Evolutionary conservation across 1,140 invertebrate species (phyloP).

Genomic region (Cydia fagiglandana): DNA sequence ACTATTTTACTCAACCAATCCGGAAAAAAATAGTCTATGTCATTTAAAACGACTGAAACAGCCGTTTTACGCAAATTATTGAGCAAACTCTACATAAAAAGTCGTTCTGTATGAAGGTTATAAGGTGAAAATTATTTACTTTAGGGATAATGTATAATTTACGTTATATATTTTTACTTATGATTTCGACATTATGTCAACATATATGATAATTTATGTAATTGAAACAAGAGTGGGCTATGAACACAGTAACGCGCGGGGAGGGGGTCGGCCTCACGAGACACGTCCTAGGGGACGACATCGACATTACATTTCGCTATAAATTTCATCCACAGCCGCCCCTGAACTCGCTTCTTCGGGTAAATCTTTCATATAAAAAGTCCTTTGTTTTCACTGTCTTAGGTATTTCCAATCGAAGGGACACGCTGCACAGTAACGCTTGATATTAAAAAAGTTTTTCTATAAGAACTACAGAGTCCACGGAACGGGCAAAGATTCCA

Average conservation of each 20-base stretch:
- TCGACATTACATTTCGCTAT: conserved; percentile 53
- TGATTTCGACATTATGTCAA: background rate
- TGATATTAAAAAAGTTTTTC: conserved; percentile 76
- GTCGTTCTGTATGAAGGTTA: too few species aligned
- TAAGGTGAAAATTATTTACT: background rate
- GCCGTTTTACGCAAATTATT: too few species aligned
- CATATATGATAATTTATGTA: conserved; percentile 42
- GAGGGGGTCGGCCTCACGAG: conserved; percentile 34
- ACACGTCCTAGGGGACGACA: conserved; percentile 42
- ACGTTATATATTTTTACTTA: background rate
- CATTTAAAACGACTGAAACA: too few species aligned
- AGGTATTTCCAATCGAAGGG: conserved; percentile 63
- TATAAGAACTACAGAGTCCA: conserved; percentile 53
- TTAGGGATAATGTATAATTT: background rate
- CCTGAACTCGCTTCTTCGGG: conserved; percentile 45
- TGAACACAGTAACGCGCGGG: conserved; percentile 34
- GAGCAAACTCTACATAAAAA: too few species aligned
- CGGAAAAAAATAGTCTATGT: too few species aligned
- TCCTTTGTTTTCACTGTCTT: conserved; percentile 59
- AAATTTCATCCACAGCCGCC: conserved; percentile 48
- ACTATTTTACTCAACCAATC: too few species aligned
- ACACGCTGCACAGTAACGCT: conserved; percentile 60
- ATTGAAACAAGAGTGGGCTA: conserved; percentile 39
- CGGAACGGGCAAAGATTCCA: conserved; percentile 56
- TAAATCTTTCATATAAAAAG: conserved; percentile 57